Evolutionary conservation across 1,140 invertebrate species (phyloP), one percentile per base, ranked within the genome.

Genomic region (Saxidomus purpurata): DNA sequence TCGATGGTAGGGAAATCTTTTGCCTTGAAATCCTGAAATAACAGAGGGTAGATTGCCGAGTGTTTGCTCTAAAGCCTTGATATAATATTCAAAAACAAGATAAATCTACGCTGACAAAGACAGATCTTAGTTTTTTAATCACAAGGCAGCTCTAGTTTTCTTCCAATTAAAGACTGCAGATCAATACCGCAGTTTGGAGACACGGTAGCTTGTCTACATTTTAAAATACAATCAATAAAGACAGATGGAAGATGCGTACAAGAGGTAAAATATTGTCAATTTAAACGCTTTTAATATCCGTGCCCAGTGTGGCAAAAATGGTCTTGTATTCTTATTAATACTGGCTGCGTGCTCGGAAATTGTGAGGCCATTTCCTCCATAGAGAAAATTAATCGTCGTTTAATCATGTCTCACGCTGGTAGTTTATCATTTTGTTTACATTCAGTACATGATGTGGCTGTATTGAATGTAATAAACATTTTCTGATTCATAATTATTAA

Each of bases 281-380:
- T 63, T 28, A 63, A 63, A 63, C n/a, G 59, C 59, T 63, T 63
- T 28, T 63, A 63, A 63, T 63, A 63, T 63, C 59, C 59, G 59
- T 63, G 59, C 59, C 59, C 19, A 28, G n/a, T 63, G 28, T 28
- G 25, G 25, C 15, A 63, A 63, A 25, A 63, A 63, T 15, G 1
- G 19, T 4, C 19, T 63, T 25, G 28, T 28, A 28, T 25, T 63
- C n/a, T 28, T 28, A 28, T 28, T 28, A 63, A 63, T 28, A 9
- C 59, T 28, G 25, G 25, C 59, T 4, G 25, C 25, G 22, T 28
- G 59, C n/a, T 63, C n/a, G 25, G 22, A 63, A 63, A 63, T 63
- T 63, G n/a, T 11, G 6, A 28, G 19, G 59, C 59, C n/a, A 63
- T 63, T 63, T 63, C 59, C 59, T 63, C n/a, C 52, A 11, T 19